phyloP scores from a whole-genome alignment of 1,140 invertebrate genomes.

The Amphibalanus amphitrite region DNA sequence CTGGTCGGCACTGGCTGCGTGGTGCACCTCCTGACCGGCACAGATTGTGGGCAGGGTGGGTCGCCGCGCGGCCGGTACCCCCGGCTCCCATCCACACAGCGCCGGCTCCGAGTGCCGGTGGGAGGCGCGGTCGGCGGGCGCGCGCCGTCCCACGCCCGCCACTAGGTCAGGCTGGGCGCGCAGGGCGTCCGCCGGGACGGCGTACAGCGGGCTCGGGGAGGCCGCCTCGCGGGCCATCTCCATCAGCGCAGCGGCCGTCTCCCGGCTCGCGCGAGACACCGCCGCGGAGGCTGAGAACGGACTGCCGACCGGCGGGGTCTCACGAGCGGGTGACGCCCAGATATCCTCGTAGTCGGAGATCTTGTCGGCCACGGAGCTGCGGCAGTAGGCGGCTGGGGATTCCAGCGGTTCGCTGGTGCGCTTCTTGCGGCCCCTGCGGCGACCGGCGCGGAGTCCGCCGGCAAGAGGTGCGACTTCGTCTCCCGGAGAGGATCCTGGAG shows the following conservation, averaged over 20 bases:
- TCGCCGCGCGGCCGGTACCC: constrained; percentile 7
- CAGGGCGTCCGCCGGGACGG: constrained; percentile 75
- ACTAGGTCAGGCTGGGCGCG: constrained; percentile 22
- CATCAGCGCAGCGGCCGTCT: constrained; percentile 5
- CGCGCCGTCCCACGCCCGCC: constrained; percentile 10
- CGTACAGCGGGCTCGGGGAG: constrained; percentile 61
- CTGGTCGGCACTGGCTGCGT: constrained; percentile 47
- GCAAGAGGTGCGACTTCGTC: constrained; percentile 11
- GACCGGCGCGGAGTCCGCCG: background rate
- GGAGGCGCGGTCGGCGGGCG: constrained; percentile 11
- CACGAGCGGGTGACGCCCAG: constrained; percentile 49
- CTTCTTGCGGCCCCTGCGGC: constrained; percentile 11
- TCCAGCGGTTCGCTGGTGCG: constrained; percentile 55
- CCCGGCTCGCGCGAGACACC: background rate
- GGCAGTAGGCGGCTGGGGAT: constrained; percentile 59
- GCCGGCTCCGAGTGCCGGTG: constrained; percentile 34
- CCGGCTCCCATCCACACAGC: constrained; percentile 8
- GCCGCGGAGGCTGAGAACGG: constrained; percentile 1
- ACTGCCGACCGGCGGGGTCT: constrained; percentile 24
- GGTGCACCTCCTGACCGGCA: constrained; percentile 10
- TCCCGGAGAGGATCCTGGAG: background rate
- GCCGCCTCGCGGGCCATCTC: constrained; percentile 10
- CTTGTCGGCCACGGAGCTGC: constrained; percentile 72
- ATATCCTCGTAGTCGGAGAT: constrained; percentile 90
- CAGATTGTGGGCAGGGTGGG: constrained; percentile 10